Percentiles rank a stretch among this genome's conserved stretches.
phyloP scores from a whole-genome alignment of 2,797 vertebrate genomes.

The Helicolenus hilgendorfi region DNA sequence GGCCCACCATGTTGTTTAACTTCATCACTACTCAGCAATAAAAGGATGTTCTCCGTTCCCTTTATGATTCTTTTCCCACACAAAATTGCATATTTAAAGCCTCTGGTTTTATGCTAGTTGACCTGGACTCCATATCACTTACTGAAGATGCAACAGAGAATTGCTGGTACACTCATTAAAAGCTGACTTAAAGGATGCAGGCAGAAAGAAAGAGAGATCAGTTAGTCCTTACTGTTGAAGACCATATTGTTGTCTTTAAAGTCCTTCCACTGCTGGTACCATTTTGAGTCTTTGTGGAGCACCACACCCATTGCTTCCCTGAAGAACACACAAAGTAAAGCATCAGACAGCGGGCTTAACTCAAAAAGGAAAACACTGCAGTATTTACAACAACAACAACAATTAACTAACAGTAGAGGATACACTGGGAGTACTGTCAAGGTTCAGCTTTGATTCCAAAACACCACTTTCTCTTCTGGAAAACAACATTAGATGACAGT shows the following conservation, averaged over 20 bases:
- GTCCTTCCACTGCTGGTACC: slow-evolving; percentile 99
- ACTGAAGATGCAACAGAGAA: not conserved
- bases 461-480: not conserved
- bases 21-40: not conserved
- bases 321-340: slow-evolving; percentile 10
- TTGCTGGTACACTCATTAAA: not conserved
- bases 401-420: not conserved
- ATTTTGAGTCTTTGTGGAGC: slow-evolving; percentile 97
- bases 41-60: not conserved
- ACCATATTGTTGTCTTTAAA: slow-evolving; percentile 98
- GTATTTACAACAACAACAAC: not conserved
- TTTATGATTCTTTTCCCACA: not conserved
- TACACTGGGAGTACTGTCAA: not conserved
- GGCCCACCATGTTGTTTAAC: not conserved
- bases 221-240: slow-evolving; percentile 93
- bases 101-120: not conserved
- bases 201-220: not conserved
- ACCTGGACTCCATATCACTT: not conserved
- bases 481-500: not conserved
- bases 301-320: slow-evolving; percentile 97
- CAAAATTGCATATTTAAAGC: not conserved
- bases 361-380: not conserved
- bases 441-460: not conserved
- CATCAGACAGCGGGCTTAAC: not conserved
- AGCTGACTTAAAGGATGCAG: too few species aligned